A percentile compares a stretch with the other conserved stretches of the same genome.
phyloP scores from a whole-genome alignment of 2,797 vertebrate species.

The Typhlichthys eigenmanni region DNA sequence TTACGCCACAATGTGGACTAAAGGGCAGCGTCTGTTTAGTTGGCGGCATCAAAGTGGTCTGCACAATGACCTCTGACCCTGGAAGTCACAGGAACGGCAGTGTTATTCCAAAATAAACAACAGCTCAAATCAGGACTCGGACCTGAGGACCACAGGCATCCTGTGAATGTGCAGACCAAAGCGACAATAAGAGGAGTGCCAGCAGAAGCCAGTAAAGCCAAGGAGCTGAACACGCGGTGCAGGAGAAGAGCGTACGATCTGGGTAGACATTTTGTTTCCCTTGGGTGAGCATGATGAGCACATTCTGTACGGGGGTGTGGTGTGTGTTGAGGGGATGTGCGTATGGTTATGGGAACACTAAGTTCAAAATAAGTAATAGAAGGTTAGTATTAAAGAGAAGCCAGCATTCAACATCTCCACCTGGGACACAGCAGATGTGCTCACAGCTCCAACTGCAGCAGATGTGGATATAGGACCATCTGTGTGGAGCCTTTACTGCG shows the following conservation, averaged over 20 bases:
- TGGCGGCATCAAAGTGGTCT: conserved; percentile 15
- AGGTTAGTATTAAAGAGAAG: conserved; percentile 57
- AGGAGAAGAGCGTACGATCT: conserved; percentile 47
- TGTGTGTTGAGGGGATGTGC: not conserved
- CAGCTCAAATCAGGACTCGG: conserved; percentile 10
- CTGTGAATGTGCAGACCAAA: conserved; percentile 1
- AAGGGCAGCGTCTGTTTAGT: not conserved
- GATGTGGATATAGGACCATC: conserved; percentile 69
- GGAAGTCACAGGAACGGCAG: conserved; percentile 22
- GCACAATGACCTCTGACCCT: conserved; percentile 27
- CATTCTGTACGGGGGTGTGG: conserved; percentile 39
- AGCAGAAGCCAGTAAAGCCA: conserved; percentile 26
- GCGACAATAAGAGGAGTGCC: conserved; percentile 25
- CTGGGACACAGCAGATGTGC: conserved; percentile 73
- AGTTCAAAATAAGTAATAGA: conserved; percentile 52
- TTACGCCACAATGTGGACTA: not conserved
- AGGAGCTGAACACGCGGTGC: conserved; percentile 38
- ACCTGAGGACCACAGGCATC: conserved; percentile 1
- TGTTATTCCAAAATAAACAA: conserved; percentile 1
- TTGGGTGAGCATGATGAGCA: conserved; percentile 45
- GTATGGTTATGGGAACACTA: conserved; percentile 14
- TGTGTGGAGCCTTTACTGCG: conserved; percentile 49
- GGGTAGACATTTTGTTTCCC: conserved; percentile 48
- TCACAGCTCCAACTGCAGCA: conserved; percentile 72
- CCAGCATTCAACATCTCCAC: conserved; percentile 48